Percentiles rank a stretch among this genome's conserved stretches.
phyloP scores from a whole-genome alignment of 2,113 vertebrate genomes.

The Daboia siamensis region DNA sequence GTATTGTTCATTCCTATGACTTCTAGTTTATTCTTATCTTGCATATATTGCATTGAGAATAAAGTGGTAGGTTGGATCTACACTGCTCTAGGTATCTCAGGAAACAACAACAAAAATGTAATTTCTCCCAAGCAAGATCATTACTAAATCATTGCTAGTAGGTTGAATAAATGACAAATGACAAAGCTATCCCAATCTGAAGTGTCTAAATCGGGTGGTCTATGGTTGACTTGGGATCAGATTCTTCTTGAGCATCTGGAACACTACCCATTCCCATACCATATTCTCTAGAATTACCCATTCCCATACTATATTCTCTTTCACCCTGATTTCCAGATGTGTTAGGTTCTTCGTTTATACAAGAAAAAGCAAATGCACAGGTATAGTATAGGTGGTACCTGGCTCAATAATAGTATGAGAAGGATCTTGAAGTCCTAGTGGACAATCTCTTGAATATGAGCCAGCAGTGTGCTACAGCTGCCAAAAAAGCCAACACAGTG shows the following conservation, averaged over 20 bases:
- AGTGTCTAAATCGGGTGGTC: background rate
- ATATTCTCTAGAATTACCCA: background rate
- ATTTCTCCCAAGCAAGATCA: background rate
- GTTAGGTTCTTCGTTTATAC: too few species aligned
- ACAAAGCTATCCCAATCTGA: background rate
- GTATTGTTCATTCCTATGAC: background rate
- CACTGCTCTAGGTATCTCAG: background rate
- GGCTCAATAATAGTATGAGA: too few species aligned
- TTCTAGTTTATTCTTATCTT: background rate
- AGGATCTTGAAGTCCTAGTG: too few species aligned
- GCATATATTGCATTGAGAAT: background rate
- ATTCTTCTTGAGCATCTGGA: background rate
- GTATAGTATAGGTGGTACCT: too few species aligned
- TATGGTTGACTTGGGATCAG: background rate
- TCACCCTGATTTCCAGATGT: too few species aligned
- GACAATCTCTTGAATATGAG: too few species aligned
- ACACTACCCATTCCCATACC: background rate
- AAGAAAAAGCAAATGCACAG: too few species aligned
- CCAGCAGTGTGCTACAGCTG: too few species aligned
- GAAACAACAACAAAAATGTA: background rate
- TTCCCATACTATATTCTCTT: too few species aligned
- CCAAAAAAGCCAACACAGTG: too few species aligned
- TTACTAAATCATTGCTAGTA: background rate
- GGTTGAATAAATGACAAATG: background rate
- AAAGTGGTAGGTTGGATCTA: background rate